Conservation (phyloP, 2,888 invertebrate species). For the Polyommatus icarus region DNA sequence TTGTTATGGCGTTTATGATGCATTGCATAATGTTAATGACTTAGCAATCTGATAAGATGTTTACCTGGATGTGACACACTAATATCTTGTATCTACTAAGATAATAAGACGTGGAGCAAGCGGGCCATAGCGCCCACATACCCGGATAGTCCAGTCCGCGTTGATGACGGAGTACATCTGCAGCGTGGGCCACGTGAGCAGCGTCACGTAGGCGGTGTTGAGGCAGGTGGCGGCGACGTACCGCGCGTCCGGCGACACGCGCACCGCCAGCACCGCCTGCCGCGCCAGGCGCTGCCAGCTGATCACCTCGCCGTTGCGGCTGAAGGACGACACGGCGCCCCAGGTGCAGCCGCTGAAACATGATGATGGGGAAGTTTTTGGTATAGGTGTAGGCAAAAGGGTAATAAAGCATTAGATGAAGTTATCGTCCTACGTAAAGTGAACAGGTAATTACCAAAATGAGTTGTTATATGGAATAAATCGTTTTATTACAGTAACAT, state of each 20-base stretch:
- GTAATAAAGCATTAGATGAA: too few relatives aligned
- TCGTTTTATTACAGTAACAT: too few relatives aligned
- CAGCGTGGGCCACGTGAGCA: conserved; percentile 61
- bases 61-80: too few relatives aligned
- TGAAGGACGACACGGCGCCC: conserved; percentile 52
- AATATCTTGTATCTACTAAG: too few relatives aligned
- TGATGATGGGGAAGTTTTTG: background rate
- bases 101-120: too few relatives aligned
- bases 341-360: conserved; percentile 61
- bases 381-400: background rate
- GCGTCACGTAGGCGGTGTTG: conserved; percentile 47
- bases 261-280: conserved; percentile 48
- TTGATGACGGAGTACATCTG: conserved; percentile 47
- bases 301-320: conserved; percentile 45
- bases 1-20: too few relatives aligned
- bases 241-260: conserved; percentile 66
- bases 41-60: too few relatives aligned
- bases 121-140: conserved; percentile 37
- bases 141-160: conserved; percentile 57
- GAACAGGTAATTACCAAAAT: too few relatives aligned
- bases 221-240: conserved; percentile 55
- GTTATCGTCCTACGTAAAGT: too few relatives aligned
- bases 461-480: too few relatives aligned
- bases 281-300: conserved; percentile 41
- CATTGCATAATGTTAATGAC: too few relatives aligned